Evolutionary conservation across 2,113 vertebrate species (phyloP).

Genomic region (Otolemur garnettii): DNA sequence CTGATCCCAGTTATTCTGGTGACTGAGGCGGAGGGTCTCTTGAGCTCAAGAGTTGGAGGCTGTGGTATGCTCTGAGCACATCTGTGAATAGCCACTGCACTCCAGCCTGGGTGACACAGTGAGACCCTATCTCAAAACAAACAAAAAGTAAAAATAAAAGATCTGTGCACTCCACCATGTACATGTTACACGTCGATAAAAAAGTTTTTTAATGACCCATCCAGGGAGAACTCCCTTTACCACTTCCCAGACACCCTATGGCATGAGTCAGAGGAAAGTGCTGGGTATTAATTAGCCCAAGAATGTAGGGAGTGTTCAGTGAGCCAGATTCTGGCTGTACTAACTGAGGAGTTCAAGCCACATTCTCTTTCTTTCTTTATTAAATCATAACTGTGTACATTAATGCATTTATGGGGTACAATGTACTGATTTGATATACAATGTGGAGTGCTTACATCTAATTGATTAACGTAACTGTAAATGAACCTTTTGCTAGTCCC

Average conservation of each 20-base stretch:
- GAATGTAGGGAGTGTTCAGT: not conserved
- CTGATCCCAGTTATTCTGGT: not conserved
- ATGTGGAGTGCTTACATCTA: no score
- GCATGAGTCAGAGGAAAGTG: not conserved
- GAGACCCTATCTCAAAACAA: no score
- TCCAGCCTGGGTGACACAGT: not conserved
- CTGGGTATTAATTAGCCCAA: slow-evolving; percentile 4
- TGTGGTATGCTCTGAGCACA: no score
- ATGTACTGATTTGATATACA: no score
- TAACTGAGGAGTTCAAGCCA: not conserved
- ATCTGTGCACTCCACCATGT: not conserved
- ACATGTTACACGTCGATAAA: not conserved
- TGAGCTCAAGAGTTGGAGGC: not conserved
- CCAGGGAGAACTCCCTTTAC: not conserved
- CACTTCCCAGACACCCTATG: not conserved
- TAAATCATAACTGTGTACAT: no score
- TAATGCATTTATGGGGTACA: no score
- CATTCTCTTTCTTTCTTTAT: not conserved
- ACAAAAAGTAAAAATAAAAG: not conserved
- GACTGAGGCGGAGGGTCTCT: not conserved
- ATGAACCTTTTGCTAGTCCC: not conserved
- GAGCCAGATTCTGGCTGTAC: not conserved
- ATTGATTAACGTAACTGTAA: not conserved
- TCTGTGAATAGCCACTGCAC: no score
- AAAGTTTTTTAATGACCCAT: not conserved